Conservation (phyloP, 1,140 invertebrate genomes). For the Helicoverpa zea region DNA sequence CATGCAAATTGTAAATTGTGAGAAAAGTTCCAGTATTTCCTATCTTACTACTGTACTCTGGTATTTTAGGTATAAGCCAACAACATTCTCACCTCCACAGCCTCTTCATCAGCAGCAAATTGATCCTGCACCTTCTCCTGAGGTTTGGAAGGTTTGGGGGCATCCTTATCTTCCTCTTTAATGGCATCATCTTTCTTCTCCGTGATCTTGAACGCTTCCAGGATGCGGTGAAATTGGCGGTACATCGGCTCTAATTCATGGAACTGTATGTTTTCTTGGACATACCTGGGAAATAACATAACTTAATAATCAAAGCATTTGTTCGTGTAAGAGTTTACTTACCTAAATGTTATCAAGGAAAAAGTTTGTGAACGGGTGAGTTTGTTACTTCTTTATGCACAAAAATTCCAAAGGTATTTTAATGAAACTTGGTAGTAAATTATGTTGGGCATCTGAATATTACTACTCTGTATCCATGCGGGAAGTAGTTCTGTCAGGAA, state of each 20-base stretch:
- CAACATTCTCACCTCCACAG: slow-evolving; percentile 75
- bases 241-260: slow-evolving; percentile 95
- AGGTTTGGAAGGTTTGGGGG: slow-evolving; percentile 69
- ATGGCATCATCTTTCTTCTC: slow-evolving; percentile 87
- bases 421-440: no score
- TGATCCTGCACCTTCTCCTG: slow-evolving; percentile 83
- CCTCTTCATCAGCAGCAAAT: slow-evolving; percentile 84
- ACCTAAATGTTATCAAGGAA: no score
- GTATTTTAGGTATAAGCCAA: background rate
- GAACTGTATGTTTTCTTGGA: slow-evolving; percentile 93
- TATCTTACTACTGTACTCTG: no score
- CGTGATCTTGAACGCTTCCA: slow-evolving; percentile 95
- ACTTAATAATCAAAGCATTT: background rate
- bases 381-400: no score
- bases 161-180: slow-evolving; percentile 72
- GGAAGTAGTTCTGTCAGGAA: no score
- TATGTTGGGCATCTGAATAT: no score
- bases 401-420: no score
- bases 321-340: background rate
- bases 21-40: no score
- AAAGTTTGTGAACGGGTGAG: no score
- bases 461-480: no score
- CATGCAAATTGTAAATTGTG: no score
- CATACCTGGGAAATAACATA: slow-evolving; percentile 84
- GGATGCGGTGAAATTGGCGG: slow-evolving; percentile 94